Evolutionary conservation across 2,113 vertebrate species (phyloP), one percentile per base, ranked within the genome.

Genomic region (Aspidoscelis tigris): DNA sequence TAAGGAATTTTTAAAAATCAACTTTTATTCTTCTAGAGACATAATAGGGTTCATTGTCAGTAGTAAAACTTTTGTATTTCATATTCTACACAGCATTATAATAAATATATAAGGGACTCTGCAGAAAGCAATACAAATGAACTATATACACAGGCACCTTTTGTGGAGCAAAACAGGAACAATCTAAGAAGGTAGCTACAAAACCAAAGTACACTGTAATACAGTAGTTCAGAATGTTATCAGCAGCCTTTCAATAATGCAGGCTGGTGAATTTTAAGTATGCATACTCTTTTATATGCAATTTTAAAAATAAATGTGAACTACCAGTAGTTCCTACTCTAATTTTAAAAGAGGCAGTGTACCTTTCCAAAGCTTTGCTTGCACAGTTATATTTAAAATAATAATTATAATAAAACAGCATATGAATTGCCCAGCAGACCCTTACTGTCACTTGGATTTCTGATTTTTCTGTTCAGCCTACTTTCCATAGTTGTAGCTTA

Each of bases 21-120:
- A 90, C 93, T 91, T 93, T 94, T 93, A 82, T 93, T 93, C 93
- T 92, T 83, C 92, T 92, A 89, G 92, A 90, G 88, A 90, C 92
- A 89, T 91, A 89, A 89, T 89, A 91, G 76, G 86, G 87, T 94
- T 95, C 94, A 94, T 95, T 92, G 93, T 92, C 93, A 90, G 90
- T 91, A 93, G 92, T 93, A 94, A 96, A 95, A 92, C 89, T 89
- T 94, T 90, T 91, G 88, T 89, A 87, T 93, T 92, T 93, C 86
- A 88, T 94, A 95, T 94, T 91, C 89, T 92, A 91, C 90, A 94
- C 90, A 93, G 89, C 90, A 86, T 92, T 92, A 88, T 88, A 94
- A 95, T 91, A 94, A 93, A 94, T 78, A 92, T 89, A 86, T 91
- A 93, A 93, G 93, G 88, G 92, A 92, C 81, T 92, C 82, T 92